Conservation (phyloP, 2,113 vertebrate genomes). For the Heptranchias perlo region DNA sequence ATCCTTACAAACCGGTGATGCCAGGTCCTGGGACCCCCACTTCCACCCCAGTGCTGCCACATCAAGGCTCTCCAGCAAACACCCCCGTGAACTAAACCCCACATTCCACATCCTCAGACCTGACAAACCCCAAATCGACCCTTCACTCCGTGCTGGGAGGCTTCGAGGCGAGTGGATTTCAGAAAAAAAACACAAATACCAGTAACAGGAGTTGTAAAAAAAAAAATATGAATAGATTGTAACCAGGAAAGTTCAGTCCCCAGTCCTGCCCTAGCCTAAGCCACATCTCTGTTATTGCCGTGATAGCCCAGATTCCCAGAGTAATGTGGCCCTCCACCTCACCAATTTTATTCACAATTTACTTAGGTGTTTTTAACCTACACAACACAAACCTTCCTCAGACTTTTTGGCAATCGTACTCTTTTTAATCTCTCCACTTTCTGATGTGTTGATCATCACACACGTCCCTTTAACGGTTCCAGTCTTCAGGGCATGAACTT, state of each 20-base stretch:
- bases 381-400: not conserved
- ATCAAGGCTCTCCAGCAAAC: not conserved
- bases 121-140: not conserved
- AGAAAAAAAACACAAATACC: not conserved
- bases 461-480: too few relatives aligned
- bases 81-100: not conserved
- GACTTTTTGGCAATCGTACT: not conserved
- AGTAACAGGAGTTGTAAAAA: too few relatives aligned
- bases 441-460: not conserved
- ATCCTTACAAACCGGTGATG: not conserved
- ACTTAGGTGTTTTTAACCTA: too few relatives aligned
- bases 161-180: too few relatives aligned
- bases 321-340: not conserved
- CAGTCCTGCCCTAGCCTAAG: not conserved
- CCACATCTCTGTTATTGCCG: not conserved
- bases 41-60: not conserved
- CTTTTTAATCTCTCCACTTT: not conserved
- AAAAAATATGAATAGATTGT: too few relatives aligned
- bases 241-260: not conserved
- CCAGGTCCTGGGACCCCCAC: not conserved
- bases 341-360: not conserved
- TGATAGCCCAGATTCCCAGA: not conserved
- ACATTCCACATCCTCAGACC: not conserved
- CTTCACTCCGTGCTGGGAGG: not conserved
- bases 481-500: not conserved